Percentiles rank a stretch among this genome's conserved stretches.
Evolutionary conservation across 1,140 invertebrate genomes (phyloP).

Genomic region (Ylistrum balloti): DNA sequence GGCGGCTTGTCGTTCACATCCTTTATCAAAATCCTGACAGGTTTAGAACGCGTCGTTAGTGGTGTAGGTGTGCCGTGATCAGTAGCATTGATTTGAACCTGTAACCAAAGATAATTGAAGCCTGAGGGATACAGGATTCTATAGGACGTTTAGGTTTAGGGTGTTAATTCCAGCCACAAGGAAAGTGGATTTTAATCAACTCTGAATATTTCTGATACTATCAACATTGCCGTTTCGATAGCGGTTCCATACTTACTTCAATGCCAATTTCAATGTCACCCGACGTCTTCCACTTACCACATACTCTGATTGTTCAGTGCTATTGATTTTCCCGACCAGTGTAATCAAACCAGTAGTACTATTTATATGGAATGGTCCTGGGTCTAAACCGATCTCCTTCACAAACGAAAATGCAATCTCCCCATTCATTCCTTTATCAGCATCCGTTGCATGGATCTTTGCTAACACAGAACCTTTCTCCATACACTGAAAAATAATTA

Average conservation of each 20-base stretch:
- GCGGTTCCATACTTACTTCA: neutral
- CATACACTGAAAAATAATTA: neutral
- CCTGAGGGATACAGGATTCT: no score
- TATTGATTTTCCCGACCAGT: neutral
- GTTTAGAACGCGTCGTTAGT: neutral
- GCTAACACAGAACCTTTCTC: neutral
- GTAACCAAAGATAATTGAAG: no score
- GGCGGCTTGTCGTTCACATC: neutral
- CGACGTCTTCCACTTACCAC: no score
- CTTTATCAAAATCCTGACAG: neutral
- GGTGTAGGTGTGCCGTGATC: neutral
- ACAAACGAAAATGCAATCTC: neutral
- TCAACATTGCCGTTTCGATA: no score
- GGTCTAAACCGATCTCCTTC: neutral
- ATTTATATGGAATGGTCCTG: neutral
- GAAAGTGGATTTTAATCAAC: no score
- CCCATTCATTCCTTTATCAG: neutral
- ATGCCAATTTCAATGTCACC: no score
- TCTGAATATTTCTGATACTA: no score
- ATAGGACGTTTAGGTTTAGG: no score
- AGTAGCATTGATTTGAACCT: neutral
- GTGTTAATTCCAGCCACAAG: no score
- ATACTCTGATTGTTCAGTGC: neutral
- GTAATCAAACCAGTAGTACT: neutral
- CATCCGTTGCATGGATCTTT: neutral